phyloP scores from a whole-genome alignment of 1,140 invertebrate species.

The Elymnias hypermnestra region DNA sequence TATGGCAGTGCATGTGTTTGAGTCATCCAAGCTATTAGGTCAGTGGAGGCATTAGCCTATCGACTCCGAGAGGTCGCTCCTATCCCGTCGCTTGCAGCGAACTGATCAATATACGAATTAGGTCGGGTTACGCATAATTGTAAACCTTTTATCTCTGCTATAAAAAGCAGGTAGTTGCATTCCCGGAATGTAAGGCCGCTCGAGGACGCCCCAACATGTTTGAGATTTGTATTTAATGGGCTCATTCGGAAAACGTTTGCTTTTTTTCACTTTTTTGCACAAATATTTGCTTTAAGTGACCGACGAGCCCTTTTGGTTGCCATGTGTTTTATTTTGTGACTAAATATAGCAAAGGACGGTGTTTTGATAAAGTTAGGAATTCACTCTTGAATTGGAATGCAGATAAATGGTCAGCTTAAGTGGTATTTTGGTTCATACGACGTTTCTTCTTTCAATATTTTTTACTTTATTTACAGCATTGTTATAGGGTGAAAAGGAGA shows the following conservation, averaged over 20 bases:
- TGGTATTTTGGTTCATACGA: too few relatives aligned
- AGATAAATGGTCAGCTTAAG: constrained; percentile 3
- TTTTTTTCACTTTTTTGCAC: constrained; percentile 43
- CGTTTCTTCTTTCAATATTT: too few relatives aligned
- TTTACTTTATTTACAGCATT: too few relatives aligned
- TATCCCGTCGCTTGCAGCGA: constrained; percentile 25
- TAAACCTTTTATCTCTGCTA: constrained; percentile 42
- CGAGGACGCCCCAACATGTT: constrained; percentile 34
- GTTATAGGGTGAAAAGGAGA: too few relatives aligned
- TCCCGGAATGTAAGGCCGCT: constrained; percentile 48
- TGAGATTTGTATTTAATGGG: constrained; percentile 41
- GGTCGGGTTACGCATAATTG: constrained; percentile 49
- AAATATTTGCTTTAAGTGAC: constrained; percentile 43
- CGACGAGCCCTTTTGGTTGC: constrained; percentile 22
- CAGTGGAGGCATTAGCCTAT: constrained; percentile 42
- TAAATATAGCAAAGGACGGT: constrained; percentile 14
- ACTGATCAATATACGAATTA: constrained; percentile 48
- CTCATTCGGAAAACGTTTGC: constrained; percentile 28
- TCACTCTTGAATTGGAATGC: constrained; percentile 9
- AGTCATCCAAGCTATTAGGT: constrained; percentile 30
- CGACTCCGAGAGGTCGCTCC: constrained; percentile 37
- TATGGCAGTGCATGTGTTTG: constrained; percentile 28
- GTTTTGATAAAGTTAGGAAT: constrained; percentile 18
- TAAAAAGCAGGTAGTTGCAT: constrained; percentile 65
- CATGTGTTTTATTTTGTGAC: constrained; percentile 29